These are phyloP conservation scores for Oophaga sylvatica DNA, from an alignment of 2,797 vertebrate genomes.

Conservation along the genomic window DNA sequence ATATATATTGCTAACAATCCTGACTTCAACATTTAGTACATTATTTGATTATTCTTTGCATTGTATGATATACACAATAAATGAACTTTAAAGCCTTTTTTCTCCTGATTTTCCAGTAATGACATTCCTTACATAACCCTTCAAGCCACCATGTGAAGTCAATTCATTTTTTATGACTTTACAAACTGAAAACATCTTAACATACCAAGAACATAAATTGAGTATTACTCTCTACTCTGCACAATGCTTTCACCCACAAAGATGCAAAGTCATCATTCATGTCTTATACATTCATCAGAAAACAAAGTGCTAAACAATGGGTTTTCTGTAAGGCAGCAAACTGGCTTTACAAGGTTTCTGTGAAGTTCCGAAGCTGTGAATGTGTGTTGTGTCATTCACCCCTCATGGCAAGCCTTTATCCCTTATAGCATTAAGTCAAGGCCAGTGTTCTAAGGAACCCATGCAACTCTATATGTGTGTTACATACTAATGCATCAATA, in stretches of 20 bases:
- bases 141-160: slow-evolving; percentile 40
- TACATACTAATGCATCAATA: background rate
- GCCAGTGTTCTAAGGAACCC: background rate
- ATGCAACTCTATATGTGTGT: background rate
- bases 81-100: background rate
- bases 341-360: slow-evolving; percentile 38
- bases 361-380: slow-evolving; percentile 19
- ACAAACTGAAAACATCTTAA: slow-evolving; percentile 24
- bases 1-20: background rate
- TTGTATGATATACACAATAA: background rate
- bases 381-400: slow-evolving; percentile 40
- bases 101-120: slow-evolving; percentile 16
- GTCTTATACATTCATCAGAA: slow-evolving; percentile 45
- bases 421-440: background rate
- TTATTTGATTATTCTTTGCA: background rate
- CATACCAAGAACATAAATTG: slow-evolving; percentile 53
- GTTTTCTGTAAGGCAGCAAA: slow-evolving; percentile 30
- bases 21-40: background rate
- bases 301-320: slow-evolving; percentile 49
- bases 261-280: slow-evolving; percentile 40
- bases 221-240: slow-evolving; percentile 5
- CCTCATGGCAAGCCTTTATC: slow-evolving; percentile 3
- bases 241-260: slow-evolving; percentile 46
- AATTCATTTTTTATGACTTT: slow-evolving; percentile 30
- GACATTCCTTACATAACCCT: slow-evolving; percentile 25